These are phyloP conservation scores for Rhinoptilus africanus DNA, from an alignment of 2,113 vertebrate species.

Conservation along the genomic window DNA sequence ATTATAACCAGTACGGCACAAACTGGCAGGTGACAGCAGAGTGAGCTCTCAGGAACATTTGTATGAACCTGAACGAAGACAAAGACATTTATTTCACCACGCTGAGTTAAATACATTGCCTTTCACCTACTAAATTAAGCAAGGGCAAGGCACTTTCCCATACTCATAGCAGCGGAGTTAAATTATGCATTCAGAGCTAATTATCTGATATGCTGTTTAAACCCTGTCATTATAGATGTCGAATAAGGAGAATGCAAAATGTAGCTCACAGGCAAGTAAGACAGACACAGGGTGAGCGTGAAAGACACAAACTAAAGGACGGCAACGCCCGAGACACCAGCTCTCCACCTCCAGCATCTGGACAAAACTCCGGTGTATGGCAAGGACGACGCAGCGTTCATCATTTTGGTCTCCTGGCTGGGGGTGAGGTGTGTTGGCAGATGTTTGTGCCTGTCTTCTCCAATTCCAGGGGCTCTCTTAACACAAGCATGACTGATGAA, in stretches of 20 bases:
- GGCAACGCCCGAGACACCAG: background rate
- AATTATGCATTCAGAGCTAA: slow-evolving; percentile 18
- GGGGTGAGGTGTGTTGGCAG: background rate
- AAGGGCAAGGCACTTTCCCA: background rate
- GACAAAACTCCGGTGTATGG: background rate
- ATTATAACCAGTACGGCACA: background rate
- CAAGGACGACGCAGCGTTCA: background rate
- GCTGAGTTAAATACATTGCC: background rate
- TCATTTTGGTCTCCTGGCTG: background rate
- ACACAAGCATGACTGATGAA: background rate
- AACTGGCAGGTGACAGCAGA: background rate
- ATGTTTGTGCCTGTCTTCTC: background rate
- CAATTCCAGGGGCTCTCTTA: background rate
- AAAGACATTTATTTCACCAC: background rate
- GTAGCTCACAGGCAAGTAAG: background rate
- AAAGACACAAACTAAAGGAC: background rate
- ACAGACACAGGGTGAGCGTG: background rate
- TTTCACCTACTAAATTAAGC: background rate
- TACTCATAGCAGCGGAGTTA: background rate
- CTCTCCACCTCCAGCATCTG: background rate
- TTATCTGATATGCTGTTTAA: background rate
- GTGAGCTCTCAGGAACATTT: background rate
- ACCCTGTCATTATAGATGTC: background rate
- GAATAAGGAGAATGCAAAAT: background rate
- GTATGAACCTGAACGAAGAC: background rate